A percentile compares a stretch with the other conserved stretches of the same genome.
phyloP scores from a whole-genome alignment of 2,113 vertebrate genomes.

The Scatophagus argus region DNA sequence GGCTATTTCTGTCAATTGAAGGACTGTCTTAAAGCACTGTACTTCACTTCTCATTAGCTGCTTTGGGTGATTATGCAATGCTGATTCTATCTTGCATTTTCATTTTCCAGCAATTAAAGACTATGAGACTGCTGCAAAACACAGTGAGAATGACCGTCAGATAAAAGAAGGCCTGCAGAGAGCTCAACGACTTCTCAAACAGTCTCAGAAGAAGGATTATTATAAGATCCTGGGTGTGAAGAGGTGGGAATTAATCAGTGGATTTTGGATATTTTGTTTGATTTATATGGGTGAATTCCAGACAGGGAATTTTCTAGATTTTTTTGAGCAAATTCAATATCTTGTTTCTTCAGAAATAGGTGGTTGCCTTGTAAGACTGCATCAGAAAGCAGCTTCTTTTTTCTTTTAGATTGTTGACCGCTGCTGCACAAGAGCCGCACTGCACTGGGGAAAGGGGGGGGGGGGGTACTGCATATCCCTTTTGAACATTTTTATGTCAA shows the following conservation, averaged over 20 bases:
- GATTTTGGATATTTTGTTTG: neutral
- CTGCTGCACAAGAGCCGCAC: neutral
- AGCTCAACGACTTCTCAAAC: slow-evolving; percentile 94
- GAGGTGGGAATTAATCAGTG: slow-evolving; percentile 83
- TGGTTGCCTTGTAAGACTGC: neutral
- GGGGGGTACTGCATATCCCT: too few species aligned
- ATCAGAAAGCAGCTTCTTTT: neutral
- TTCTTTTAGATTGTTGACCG: neutral
- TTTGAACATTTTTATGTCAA: slow-evolving; percentile 5
- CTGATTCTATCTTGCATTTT: slow-evolving; percentile 1
- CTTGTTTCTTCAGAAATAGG: neutral
- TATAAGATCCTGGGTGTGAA: slow-evolving; percentile 99
- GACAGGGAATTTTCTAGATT: neutral
- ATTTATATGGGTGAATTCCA: neutral
- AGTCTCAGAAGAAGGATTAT: slow-evolving; percentile 96
- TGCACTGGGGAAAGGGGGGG: slow-evolving; percentile 4
- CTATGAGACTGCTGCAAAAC: slow-evolving; percentile 91
- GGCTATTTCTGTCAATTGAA: neutral
- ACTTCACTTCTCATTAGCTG: slow-evolving; percentile 11
- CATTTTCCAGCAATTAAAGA: slow-evolving; percentile 90
- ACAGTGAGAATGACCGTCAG: slow-evolving; percentile 93
- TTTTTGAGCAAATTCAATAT: neutral
- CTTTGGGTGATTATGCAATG: slow-evolving; percentile 2
- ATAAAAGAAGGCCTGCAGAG: slow-evolving; percentile 94
- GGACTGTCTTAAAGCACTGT: neutral